phyloP scores from a whole-genome alignment of 2,888 invertebrate genomes.

The Epiblema foenella region DNA sequence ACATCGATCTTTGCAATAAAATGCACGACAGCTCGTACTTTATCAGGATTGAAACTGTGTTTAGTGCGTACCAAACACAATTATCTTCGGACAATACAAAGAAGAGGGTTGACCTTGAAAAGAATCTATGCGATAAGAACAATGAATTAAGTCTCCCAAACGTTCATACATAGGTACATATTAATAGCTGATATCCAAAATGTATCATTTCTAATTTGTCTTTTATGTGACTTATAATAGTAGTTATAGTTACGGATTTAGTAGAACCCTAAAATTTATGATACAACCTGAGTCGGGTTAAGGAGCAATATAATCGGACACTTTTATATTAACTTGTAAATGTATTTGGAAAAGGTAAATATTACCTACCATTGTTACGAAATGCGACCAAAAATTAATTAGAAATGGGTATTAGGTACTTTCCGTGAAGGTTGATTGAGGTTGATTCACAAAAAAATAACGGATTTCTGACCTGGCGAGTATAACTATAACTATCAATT shows the following conservation, averaged over 20 bases:
- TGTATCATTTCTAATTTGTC: no score
- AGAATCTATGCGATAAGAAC: no score
- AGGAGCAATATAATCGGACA: no score
- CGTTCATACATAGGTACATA: no score
- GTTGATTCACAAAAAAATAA: constrained; percentile 23
- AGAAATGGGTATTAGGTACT: constrained; percentile 26
- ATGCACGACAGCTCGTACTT: neutral
- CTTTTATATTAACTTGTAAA: no score
- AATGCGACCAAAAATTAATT: constrained; percentile 26
- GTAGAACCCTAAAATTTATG: no score
- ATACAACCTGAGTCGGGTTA: no score
- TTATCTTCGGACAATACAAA: neutral
- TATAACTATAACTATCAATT: constrained; percentile 20
- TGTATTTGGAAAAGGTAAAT: neutral
- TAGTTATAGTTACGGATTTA: no score
- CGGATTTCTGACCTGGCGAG: constrained; percentile 23
- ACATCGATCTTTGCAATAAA: constrained; percentile 14
- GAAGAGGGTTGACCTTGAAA: neutral
- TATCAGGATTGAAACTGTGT: neutral
- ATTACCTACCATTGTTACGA: constrained; percentile 26
- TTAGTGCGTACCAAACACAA: neutral
- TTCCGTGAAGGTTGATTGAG: constrained; percentile 18
- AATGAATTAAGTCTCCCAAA: no score
- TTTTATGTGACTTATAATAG: no score
- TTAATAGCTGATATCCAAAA: no score